Percentiles rank a stretch among this genome's conserved stretches.
These are phyloP conservation scores for Emydura subglobosa DNA, from an alignment of 2,113 vertebrate genomes.

Conservation along the genomic window DNA sequence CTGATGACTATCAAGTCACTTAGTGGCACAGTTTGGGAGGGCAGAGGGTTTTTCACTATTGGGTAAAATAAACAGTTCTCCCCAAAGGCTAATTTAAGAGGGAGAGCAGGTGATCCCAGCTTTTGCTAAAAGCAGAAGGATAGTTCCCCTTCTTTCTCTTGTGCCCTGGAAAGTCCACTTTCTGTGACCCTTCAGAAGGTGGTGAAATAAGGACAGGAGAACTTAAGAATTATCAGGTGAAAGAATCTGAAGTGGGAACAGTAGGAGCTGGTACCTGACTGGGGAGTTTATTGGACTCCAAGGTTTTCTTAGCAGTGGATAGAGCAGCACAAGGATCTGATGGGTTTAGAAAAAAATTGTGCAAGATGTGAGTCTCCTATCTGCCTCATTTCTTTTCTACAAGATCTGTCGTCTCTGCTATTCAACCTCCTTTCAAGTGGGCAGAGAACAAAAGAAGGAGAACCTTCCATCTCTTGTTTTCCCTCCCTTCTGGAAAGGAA, in stretches of 20 bases:
- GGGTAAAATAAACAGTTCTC: not conserved
- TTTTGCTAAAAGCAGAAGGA: not conserved
- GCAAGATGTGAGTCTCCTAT: no score
- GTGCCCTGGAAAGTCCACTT: not conserved
- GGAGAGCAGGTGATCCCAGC: not conserved
- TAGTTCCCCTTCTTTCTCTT: not conserved
- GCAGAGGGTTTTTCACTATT: not conserved
- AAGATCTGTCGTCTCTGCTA: no score
- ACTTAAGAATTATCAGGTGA: not conserved
- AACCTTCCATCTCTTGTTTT: not conserved
- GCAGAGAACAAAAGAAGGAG: no score
- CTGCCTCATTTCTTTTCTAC: no score
- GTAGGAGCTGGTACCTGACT: not conserved
- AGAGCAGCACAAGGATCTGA: not conserved
- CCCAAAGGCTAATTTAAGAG: not conserved
- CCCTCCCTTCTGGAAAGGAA: conserved; percentile 11
- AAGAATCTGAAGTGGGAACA: not conserved
- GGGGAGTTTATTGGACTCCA: not conserved
- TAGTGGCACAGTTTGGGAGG: not conserved
- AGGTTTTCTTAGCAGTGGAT: not conserved
- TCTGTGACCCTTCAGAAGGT: not conserved
- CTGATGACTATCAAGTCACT: not conserved
- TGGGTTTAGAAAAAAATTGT: not conserved
- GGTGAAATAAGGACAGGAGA: not conserved
- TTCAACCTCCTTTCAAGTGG: no score